Percentiles rank a stretch among this genome's conserved stretches.
phyloP scores from a whole-genome alignment of 2,888 invertebrate species.

The Hypercompe scribonia region DNA sequence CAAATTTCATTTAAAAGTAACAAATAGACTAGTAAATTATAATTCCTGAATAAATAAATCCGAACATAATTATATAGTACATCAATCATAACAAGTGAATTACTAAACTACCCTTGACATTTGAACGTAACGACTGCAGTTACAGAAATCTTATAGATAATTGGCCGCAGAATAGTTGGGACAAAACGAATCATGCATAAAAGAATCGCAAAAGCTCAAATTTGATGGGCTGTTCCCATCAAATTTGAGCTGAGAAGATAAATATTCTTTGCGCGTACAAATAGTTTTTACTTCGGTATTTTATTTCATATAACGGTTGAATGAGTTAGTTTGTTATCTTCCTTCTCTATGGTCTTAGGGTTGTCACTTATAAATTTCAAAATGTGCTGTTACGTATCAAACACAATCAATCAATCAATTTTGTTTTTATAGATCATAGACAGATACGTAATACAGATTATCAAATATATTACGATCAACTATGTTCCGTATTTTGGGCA shows the following conservation, averaged over 20 bases:
- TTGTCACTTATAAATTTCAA: neutral
- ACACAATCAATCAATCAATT: neutral
- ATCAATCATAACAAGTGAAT: slow-evolving; percentile 19
- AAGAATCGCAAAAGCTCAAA: slow-evolving; percentile 59
- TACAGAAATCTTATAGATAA: slow-evolving; percentile 28
- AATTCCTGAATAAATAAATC: slow-evolving; percentile 21
- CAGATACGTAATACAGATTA: too few relatives aligned
- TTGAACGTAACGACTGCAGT: slow-evolving; percentile 19
- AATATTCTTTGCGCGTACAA: slow-evolving; percentile 42
- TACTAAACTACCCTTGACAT: slow-evolving; percentile 27
- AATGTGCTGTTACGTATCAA: neutral
- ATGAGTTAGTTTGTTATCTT: neutral
- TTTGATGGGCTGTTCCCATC: slow-evolving; percentile 63
- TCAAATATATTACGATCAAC: too few relatives aligned
- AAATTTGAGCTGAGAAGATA: too few relatives aligned
- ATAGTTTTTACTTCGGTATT: slow-evolving; percentile 34
- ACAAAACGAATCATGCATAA: slow-evolving; percentile 46
- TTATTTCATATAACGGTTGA: slow-evolving; percentile 8
- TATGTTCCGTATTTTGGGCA: too few relatives aligned
- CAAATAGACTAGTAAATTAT: slow-evolving; percentile 15
- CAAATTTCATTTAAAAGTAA: slow-evolving; percentile 10
- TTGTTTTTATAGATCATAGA: too few relatives aligned
- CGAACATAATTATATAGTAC: slow-evolving; percentile 19
- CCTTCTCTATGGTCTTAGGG: neutral
- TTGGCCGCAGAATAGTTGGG: slow-evolving; percentile 24